Base-by-base conservation (phyloP, 2,888 invertebrate species). In the Eupeodes luniger region DNA sequence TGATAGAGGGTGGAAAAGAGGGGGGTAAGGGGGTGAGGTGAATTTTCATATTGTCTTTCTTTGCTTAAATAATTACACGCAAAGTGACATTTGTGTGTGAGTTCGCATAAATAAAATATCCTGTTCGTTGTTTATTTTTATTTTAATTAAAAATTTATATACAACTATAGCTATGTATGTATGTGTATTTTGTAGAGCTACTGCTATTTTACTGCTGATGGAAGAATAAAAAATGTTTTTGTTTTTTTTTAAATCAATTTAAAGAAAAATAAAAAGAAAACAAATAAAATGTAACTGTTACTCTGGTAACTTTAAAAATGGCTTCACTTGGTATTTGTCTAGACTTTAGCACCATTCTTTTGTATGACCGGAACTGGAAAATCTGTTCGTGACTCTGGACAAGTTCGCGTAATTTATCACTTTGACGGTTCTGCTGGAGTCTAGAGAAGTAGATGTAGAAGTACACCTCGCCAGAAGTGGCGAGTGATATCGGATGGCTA, bases 361-460 rank as follows among this genome's bases (percentile, higher is more conserved):
- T 16, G 40, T 53, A 51, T 34, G 75, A 53, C n/a, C 79, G 47
- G 75, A 51, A 84, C 67, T 74, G 81, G 75, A 81, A 40, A 88
- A 85, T 85, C 88, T 88, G 84, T 59, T 81, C 74, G 44, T 85
- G 81, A 75, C 81, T 81, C 40, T 76, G 72, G 88, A 81, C 85
- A 81, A 81, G 77, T 85, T 81, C 81, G 78, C 81, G 85, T 70
- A 88, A 88, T 88, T 88, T 88, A 88, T 88, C 88, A 88, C 85
- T 88, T 79, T 88, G 85, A 81, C 88, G 80, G 81, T 72, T 85
- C 69, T 81, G 27, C 57, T 53, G 6, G 40, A 19, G 47, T 16
- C 5, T 36, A 27, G 11, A 14, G 27, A 14, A 70, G 76, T 47
- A 27, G 27, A 27, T 9, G 19, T 19, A 19, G 19, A 55, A 55